Conservation (phyloP, 2,797 vertebrate species). For the Microctenopoma stevenorrisi region DNA sequence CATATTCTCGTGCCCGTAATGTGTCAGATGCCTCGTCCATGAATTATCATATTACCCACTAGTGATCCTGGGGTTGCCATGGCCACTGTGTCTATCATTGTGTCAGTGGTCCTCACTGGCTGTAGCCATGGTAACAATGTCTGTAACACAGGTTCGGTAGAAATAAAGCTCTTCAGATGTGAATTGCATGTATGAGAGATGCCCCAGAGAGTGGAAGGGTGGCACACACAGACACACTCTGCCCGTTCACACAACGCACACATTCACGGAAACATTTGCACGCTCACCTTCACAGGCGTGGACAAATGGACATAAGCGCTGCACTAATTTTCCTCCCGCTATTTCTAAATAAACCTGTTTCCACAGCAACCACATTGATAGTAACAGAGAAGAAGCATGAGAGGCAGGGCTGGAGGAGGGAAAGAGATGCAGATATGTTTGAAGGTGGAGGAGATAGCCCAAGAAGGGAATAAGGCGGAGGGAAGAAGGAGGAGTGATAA, state of each 20-base stretch:
- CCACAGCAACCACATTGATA: constrained; percentile 76
- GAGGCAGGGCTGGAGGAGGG: constrained; percentile 21
- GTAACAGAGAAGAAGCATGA: constrained; percentile 20
- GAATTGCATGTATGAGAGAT: constrained; percentile 64
- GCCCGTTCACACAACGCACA: constrained; percentile 6
- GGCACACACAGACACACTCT: neutral
- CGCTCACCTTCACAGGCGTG: constrained; percentile 32
- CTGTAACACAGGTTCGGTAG: constrained; percentile 74
- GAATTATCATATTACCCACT: constrained; percentile 81
- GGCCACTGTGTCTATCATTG: constrained; percentile 82
- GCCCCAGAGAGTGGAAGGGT: constrained; percentile 47
- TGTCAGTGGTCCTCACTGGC: constrained; percentile 80
- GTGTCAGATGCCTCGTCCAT: constrained; percentile 69
- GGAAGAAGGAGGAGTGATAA: constrained; percentile 31
- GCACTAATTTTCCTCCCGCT: constrained; percentile 31
- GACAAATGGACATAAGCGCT: constrained; percentile 35
- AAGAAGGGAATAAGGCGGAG: constrained; percentile 10
- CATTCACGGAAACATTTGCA: constrained; percentile 22
- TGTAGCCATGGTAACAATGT: constrained; percentile 82
- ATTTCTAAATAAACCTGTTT: constrained; percentile 78
- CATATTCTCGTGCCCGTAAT: constrained; percentile 70
- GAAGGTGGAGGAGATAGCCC: constrained; percentile 37
- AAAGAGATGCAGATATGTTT: constrained; percentile 17
- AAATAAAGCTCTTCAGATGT: constrained; percentile 79
- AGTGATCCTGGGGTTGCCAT: constrained; percentile 83